phyloP scores from a whole-genome alignment of 1,140 invertebrate species.

The Saccostrea echinata region DNA sequence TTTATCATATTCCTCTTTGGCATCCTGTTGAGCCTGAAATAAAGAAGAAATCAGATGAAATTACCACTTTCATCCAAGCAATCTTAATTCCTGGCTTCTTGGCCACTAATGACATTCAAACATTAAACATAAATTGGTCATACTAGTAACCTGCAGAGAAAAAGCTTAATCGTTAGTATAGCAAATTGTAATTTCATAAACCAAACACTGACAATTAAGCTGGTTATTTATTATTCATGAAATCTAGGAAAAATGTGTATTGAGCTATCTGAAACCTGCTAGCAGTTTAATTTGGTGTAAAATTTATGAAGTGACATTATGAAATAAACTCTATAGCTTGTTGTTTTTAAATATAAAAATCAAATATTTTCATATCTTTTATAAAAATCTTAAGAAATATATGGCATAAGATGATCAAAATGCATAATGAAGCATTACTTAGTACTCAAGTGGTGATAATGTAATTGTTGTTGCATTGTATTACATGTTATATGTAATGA shows the following conservation, averaged over 20 bases:
- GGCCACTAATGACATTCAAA: background rate
- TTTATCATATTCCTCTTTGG: conserved; percentile 79
- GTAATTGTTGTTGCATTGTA: too few relatives aligned
- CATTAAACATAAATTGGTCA: background rate
- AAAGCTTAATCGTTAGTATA: background rate
- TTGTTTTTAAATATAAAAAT: too few relatives aligned
- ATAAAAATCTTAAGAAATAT: too few relatives aligned
- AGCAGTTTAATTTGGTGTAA: background rate
- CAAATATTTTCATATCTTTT: too few relatives aligned
- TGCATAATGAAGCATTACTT: too few relatives aligned
- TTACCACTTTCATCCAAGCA: background rate
- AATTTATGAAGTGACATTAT: background rate
- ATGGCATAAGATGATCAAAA: too few relatives aligned
- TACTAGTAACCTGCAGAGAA: background rate
- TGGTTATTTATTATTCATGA: conserved; percentile 13
- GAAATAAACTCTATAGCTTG: too few relatives aligned
- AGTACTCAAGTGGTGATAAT: too few relatives aligned
- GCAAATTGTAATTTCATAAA: background rate
- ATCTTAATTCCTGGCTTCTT: conserved; percentile 20
- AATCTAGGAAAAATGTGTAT: background rate
- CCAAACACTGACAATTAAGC: background rate
- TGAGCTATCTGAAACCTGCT: background rate
- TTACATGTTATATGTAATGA: too few relatives aligned
- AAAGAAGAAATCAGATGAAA: conserved; percentile 26
- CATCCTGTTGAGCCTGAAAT: conserved; percentile 72